Percentiles rank a stretch among this genome's conserved stretches.
Evolutionary conservation across 1,140 invertebrate genomes (phyloP).

Genomic region (Eumaeus atala): DNA sequence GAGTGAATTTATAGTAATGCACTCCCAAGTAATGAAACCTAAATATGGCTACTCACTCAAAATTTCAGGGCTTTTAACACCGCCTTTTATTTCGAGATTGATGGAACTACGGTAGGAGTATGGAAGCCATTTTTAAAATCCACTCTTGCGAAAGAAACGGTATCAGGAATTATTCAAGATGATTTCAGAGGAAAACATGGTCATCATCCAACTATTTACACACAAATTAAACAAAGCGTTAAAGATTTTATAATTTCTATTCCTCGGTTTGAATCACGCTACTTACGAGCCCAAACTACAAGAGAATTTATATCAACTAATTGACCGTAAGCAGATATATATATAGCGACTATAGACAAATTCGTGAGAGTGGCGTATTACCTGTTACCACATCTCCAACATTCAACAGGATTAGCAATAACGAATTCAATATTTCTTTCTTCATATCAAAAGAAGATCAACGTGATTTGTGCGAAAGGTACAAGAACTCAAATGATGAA

Average conservation of each 20-base stretch:
- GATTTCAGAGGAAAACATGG: constrained; percentile 23
- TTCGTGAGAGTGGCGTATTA: no score
- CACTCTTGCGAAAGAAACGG: constrained; percentile 24
- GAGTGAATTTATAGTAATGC: constrained; percentile 13
- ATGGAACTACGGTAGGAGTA: constrained; percentile 13
- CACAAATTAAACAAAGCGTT: constrained; percentile 22
- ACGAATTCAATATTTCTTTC: not conserved
- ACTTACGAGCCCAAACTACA: constrained; percentile 37
- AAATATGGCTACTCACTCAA: constrained; percentile 20
- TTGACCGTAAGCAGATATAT: constrained; percentile 38
- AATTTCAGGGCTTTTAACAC: constrained; percentile 28
- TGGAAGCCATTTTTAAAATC: constrained; percentile 29
- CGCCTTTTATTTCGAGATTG: constrained; percentile 21
- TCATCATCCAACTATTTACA: constrained; percentile 17
- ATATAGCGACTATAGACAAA: constrained; percentile 32
- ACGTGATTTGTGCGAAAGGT: constrained; percentile 10
- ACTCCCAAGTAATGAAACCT: constrained; percentile 13
- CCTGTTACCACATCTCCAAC: no score
- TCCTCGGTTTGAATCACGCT: constrained; percentile 40
- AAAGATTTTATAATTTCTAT: constrained; percentile 36
- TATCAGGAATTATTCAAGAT: constrained; percentile 22
- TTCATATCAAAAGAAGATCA: constrained; percentile 10
- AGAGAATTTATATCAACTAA: constrained; percentile 44
- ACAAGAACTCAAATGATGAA: constrained; percentile 10
- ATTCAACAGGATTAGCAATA: not conserved